Evolutionary conservation across 2,888 invertebrate genomes (phyloP).

Genomic region (Andrena chrysosceles): DNA sequence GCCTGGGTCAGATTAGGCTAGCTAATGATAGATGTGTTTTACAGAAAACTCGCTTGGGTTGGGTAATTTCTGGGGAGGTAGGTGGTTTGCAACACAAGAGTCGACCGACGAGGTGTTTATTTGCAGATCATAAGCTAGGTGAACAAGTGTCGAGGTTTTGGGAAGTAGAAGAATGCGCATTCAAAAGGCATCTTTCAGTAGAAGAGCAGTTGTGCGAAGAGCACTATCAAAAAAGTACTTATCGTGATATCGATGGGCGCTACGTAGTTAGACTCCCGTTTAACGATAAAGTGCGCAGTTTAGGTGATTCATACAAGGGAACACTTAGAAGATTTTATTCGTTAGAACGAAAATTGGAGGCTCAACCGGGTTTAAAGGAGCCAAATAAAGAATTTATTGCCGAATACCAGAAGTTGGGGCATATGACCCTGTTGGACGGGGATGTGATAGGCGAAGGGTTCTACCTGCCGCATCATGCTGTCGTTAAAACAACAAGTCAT

Average conservation of each 20-base stretch:
- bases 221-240: neutral
- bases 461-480: neutral
- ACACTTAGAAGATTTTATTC: neutral
- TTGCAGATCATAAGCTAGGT: neutral
- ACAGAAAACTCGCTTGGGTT: neutral
- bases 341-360: neutral
- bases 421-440: neutral
- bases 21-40: neutral
- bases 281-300: neutral
- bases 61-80: neutral
- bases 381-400: neutral
- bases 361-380: neutral
- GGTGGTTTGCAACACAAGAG: neutral
- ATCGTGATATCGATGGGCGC: neutral
- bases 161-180: neutral
- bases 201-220: neutral
- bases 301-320: neutral
- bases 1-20: neutral
- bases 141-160: neutral
- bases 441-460: neutral
- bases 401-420: neutral
- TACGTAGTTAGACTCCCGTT: neutral
- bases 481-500: neutral
- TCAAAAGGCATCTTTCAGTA: neutral
- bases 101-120: neutral